Evolutionary conservation across 2,113 vertebrate species (phyloP), one percentile per base, ranked within the genome.

Genomic region (Pteruthius melanotis): DNA sequence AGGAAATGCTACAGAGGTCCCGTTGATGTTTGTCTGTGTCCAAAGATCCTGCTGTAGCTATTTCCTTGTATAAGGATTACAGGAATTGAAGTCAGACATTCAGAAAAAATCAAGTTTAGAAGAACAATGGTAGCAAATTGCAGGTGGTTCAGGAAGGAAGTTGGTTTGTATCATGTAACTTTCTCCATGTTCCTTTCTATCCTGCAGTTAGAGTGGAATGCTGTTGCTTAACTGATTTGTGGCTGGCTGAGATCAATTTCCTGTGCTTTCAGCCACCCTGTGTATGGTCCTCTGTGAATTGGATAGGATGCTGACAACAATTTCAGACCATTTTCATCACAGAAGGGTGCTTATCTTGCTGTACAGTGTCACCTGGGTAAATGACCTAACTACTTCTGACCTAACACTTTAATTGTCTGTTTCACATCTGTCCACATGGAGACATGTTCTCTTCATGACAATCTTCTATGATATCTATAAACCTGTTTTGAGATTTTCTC

Each of bases 151-250:
- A 53, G 31, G 22, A 83, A 66, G 13, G n/a, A 69, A 56, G 4
- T 31, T 82, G 18, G 11, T 68, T 89, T 82, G 19, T 56, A 26
- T 79, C 9, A 8, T 37, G 35, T 39, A 37, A 56, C 28, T 78
- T 91, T 10, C 26, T 75, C 13, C 10, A 39, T 39, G 21, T 63
- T 88, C 22, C 33, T 26, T 69, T 69, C 40, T 56, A 1, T 49
- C 37, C 19, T 83, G 35, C 35, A 45, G 2, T 69, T 54, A 18
- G 30, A 37, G 16, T 81, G 26, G 6, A 88, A 28, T 49, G 30
- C 17, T 11, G 10, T 23, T 44, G 42, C 23, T 77, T 82, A 15
- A 47, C 24, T 56, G 52, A 15, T 66, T 88, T 0, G 0, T 35
- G 17, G 13, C 13, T 39, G 49, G 14, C 40, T 69, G 49, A 50